Conservation (phyloP, 2,888 invertebrate genomes). For the Diadegma fenestrale region DNA sequence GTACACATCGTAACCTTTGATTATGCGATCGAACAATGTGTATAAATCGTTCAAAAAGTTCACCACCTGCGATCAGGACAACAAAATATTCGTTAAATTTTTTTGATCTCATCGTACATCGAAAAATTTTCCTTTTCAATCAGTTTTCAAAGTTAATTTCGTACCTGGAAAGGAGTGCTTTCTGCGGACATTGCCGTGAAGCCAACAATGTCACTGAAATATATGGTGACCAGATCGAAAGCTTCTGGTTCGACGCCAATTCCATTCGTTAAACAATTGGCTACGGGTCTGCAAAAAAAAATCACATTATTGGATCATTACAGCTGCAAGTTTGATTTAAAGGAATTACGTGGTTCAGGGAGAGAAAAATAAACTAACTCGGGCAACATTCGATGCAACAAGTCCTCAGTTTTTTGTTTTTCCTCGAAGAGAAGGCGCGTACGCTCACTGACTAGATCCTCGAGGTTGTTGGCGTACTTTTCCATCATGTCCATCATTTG, state of each 20-base stretch:
- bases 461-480: slow-evolving; percentile 97
- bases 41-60: slow-evolving; percentile 99
- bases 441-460: slow-evolving; percentile 96
- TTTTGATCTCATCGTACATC: not conserved
- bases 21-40: slow-evolving; percentile 98
- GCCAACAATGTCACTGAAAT: slow-evolving; percentile 98
- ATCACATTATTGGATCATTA: not conserved
- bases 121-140: not conserved
- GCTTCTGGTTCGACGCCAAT: slow-evolving; percentile 97
- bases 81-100: not conserved
- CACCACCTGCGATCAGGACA: slow-evolving; percentile 89
- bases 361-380: slow-evolving; percentile 87
- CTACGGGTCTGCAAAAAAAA: slow-evolving; percentile 90
- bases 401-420: slow-evolving; percentile 96
- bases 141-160: not conserved
- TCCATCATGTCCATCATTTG: slow-evolving; percentile 99
- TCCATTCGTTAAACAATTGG: slow-evolving; percentile 94
- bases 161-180: slow-evolving; percentile 94
- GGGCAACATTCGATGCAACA: slow-evolving; percentile 97
- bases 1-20: slow-evolving; percentile 98
- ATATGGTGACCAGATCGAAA: slow-evolving; percentile 97
- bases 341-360: not conserved
- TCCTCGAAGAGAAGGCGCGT: slow-evolving; percentile 96
- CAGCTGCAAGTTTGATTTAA: not conserved
- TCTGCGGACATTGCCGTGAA: slow-evolving; percentile 98